Conservation (phyloP, 2,797 vertebrate species). For the Myotis vivesi region DNA sequence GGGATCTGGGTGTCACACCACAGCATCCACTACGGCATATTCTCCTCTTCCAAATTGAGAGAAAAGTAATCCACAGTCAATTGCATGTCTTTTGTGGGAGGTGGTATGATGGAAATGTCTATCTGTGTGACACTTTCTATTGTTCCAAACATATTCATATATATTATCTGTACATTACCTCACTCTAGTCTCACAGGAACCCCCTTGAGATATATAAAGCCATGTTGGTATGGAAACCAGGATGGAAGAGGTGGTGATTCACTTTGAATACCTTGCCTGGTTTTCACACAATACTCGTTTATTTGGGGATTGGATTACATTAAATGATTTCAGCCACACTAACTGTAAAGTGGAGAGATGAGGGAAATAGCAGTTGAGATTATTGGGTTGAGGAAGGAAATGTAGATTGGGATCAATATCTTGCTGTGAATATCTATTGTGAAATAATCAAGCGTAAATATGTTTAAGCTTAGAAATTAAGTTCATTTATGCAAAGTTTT, state of each 20-base stretch:
- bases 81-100: neutral
- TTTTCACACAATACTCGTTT: neutral
- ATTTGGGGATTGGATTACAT: neutral
- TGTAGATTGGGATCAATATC: neutral
- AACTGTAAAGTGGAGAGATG: neutral
- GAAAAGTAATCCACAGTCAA: neutral
- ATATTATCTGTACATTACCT: neutral
- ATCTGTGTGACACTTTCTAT: neutral
- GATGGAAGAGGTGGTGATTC: neutral
- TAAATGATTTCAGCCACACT: neutral
- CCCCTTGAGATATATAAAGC: neutral
- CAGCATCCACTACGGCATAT: neutral
- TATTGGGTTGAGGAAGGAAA: neutral
- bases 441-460: neutral
- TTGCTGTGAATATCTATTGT: neutral
- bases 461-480: neutral
- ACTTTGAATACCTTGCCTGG: neutral
- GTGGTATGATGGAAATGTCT: neutral
- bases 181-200: neutral
- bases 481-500: conserved; percentile 42
- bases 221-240: neutral
- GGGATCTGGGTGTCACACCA: neutral
- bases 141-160: neutral
- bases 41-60: neutral
- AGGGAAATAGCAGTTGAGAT: neutral